Conservation (phyloP, 2,113 vertebrate genomes). For the Nothoprocta pentlandii region DNA sequence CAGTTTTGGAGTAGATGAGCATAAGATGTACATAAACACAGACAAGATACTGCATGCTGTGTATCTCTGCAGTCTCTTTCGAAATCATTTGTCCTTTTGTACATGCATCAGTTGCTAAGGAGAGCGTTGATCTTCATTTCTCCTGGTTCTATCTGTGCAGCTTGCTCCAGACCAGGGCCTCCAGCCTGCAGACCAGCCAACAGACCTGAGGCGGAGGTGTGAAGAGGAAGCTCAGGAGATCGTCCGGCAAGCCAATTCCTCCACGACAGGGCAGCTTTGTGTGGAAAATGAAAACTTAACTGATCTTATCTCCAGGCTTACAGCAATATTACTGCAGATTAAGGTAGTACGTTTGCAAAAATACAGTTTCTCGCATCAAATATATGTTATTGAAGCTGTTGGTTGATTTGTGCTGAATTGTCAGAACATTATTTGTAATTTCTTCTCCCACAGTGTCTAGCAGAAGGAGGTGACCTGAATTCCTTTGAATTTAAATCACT, state of each 20-base stretch:
- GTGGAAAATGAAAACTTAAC: slow-evolving; percentile 89
- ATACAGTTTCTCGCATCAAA: neutral
- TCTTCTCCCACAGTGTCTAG: slow-evolving; percentile 88
- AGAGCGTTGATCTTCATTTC: neutral
- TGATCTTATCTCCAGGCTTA: slow-evolving; percentile 92
- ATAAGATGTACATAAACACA: neutral
- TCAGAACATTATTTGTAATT: slow-evolving; percentile 3
- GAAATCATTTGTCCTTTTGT: neutral
- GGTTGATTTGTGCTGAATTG: neutral
- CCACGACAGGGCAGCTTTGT: slow-evolving; percentile 84
- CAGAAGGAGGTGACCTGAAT: slow-evolving; percentile 96
- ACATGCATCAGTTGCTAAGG: neutral
- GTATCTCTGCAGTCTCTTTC: neutral
- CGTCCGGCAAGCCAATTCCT: slow-evolving; percentile 84
- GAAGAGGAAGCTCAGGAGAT: slow-evolving; percentile 95
- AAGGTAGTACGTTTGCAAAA: slow-evolving; percentile 82
- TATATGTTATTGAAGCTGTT: neutral
- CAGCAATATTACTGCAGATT: slow-evolving; percentile 95
- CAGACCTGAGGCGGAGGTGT: slow-evolving; percentile 89
- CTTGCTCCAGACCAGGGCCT: slow-evolving; percentile 96
- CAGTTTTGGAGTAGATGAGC: neutral
- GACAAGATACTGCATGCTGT: neutral
- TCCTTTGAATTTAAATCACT: slow-evolving; percentile 99
- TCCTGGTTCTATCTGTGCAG: slow-evolving; percentile 57
- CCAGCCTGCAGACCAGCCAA: slow-evolving; percentile 91